Conservation (phyloP, 2,797 vertebrate species). For the Sebastes umbrosus region DNA sequence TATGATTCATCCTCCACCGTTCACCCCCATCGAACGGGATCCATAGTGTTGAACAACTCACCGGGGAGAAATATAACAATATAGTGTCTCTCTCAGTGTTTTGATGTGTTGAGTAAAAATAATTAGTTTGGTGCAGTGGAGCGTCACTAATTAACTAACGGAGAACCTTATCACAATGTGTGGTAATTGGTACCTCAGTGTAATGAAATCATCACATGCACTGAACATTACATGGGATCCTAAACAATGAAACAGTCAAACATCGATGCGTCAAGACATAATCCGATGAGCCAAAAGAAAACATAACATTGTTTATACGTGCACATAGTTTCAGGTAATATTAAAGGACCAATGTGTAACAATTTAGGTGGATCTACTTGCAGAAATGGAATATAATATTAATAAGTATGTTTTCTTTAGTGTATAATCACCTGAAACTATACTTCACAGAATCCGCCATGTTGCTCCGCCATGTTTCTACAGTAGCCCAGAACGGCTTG, state of each 20-base stretch:
- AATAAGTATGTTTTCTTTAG: too few species aligned
- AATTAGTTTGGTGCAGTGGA: constrained; percentile 5
- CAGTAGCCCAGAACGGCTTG: too few species aligned
- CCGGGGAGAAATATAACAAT: not conserved
- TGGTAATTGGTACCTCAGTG: constrained; percentile 17
- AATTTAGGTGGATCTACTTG: too few species aligned
- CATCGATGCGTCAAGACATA: too few species aligned
- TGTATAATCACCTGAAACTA: too few species aligned
- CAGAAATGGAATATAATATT: too few species aligned
- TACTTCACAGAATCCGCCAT: too few species aligned
- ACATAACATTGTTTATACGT: not conserved
- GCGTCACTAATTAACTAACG: constrained; percentile 9
- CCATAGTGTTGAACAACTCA: not conserved
- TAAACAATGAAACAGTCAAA: too few species aligned
- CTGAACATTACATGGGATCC: not conserved
- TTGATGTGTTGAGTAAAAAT: not conserved
- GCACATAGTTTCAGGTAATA: not conserved
- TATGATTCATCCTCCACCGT: not conserved
- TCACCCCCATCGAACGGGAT: not conserved
- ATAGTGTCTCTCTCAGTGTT: not conserved
- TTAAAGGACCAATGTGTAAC: not conserved
- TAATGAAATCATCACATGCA: constrained; percentile 23
- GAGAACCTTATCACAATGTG: constrained; percentile 13
- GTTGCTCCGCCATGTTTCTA: too few species aligned
- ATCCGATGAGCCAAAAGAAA: not conserved